A percentile compares a stretch with the other conserved stretches of the same genome.
Evolutionary conservation across 2,888 invertebrate species (phyloP).

Genomic region (Clitarchus hookeri): DNA sequence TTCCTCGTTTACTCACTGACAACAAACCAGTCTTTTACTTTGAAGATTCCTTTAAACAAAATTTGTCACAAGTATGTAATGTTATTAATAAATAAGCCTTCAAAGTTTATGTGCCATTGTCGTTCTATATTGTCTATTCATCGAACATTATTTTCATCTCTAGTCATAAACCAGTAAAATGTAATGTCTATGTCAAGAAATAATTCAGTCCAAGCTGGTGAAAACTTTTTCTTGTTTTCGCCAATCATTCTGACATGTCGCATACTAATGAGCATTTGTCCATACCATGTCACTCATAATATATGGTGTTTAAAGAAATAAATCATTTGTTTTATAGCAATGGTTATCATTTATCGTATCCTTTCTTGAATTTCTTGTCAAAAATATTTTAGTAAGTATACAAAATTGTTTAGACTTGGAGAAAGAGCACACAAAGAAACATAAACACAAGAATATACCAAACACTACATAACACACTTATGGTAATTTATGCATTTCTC

Average conservation of each 20-base stretch:
- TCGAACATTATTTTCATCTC: slow-evolving; percentile 37
- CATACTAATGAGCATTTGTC: slow-evolving; percentile 29
- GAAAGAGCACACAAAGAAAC: too few species aligned
- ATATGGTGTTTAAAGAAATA: slow-evolving; percentile 36
- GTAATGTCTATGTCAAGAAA: slow-evolving; percentile 20
- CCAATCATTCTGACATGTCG: slow-evolving; percentile 11
- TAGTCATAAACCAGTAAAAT: slow-evolving; percentile 33
- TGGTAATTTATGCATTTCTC: too few species aligned
- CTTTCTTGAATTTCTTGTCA: neutral
- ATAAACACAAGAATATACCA: too few species aligned
- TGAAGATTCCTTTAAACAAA: neutral
- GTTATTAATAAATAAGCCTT: slow-evolving; percentile 31
- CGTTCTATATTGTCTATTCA: slow-evolving; percentile 37
- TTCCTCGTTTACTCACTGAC: slow-evolving; percentile 27
- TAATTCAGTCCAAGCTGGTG: neutral
- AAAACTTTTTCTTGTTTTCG: slow-evolving; percentile 1
- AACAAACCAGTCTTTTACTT: neutral
- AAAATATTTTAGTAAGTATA: too few species aligned
- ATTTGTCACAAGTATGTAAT: slow-evolving; percentile 18
- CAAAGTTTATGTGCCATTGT: slow-evolving; percentile 36
- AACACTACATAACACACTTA: too few species aligned
- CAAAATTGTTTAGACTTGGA: too few species aligned
- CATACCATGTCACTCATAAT: slow-evolving; percentile 34
- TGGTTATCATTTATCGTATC: neutral
- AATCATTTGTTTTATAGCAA: slow-evolving; percentile 35